phyloP scores from a whole-genome alignment of 2,888 invertebrate genomes.

The Mimachlamys varia region DNA sequence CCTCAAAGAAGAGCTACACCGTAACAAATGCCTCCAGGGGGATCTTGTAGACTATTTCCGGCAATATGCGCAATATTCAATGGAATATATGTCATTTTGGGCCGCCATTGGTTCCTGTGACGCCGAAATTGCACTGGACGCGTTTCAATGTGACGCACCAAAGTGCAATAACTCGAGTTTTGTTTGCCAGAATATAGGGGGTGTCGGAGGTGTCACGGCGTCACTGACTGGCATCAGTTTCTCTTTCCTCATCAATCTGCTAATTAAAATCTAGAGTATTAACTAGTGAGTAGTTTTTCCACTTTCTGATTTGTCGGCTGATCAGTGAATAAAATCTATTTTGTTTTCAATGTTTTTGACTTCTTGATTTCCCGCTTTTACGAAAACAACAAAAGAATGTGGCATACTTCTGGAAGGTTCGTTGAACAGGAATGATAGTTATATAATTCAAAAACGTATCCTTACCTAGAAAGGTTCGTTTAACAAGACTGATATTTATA shows the following conservation, averaged over 20 bases:
- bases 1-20: conserved; percentile 50
- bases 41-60: conserved; percentile 43
- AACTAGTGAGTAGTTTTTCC: too few species aligned
- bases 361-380: too few species aligned
- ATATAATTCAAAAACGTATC: too few species aligned
- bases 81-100: neutral
- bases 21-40: conserved; percentile 55
- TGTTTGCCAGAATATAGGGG: neutral
- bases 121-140: neutral
- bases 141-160: neutral
- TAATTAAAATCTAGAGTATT: neutral
- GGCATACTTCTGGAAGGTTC: too few species aligned
- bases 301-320: too few species aligned
- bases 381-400: too few species aligned
- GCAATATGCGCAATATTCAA: neutral
- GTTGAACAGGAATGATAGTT: too few species aligned
- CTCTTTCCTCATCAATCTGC: neutral
- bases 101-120: neutral
- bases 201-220: neutral
- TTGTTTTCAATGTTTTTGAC: too few species aligned
- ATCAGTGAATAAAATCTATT: too few species aligned
- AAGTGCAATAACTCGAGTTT: neutral
- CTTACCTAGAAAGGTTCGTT: too few species aligned
- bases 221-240: neutral
- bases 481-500: too few species aligned